Conservation (phyloP, 1,140 invertebrate species). For the Scaptomyza pallida region DNA sequence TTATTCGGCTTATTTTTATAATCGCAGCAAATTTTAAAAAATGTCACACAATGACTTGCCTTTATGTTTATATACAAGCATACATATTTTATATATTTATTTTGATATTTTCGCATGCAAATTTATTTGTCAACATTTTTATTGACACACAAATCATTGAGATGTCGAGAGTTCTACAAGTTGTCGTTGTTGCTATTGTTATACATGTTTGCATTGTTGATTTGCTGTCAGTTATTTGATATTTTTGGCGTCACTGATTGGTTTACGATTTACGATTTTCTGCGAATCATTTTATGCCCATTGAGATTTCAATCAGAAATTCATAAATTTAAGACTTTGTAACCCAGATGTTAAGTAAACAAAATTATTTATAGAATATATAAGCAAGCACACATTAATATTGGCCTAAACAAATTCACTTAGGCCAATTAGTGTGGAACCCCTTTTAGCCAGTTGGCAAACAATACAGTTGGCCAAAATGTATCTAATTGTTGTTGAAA, state of each 20-base stretch:
- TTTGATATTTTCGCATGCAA: constrained; percentile 38
- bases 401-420: constrained; percentile 8
- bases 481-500: constrained; percentile 50
- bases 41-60: constrained; percentile 23
- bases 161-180: constrained; percentile 23
- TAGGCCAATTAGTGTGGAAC: constrained; percentile 4
- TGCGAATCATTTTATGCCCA: constrained; percentile 23
- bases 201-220: constrained; percentile 3
- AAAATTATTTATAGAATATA: not conserved
- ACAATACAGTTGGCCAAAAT: constrained; percentile 48
- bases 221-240: constrained; percentile 67
- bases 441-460: constrained; percentile 30
- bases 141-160: constrained; percentile 77
- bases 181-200: constrained; percentile 32
- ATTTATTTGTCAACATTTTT: constrained; percentile 66
- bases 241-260: constrained; percentile 62
- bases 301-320: constrained; percentile 13
- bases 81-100: constrained; percentile 2
- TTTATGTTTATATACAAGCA: constrained; percentile 13
- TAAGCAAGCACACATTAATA: not conserved
- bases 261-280: constrained; percentile 37
- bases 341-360: not conserved
- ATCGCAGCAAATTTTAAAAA: constrained; percentile 61
- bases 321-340: not conserved
- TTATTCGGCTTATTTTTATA: constrained; percentile 70